Conservation (phyloP, 2,113 vertebrate genomes). For the Carettochelys insculpta region DNA sequence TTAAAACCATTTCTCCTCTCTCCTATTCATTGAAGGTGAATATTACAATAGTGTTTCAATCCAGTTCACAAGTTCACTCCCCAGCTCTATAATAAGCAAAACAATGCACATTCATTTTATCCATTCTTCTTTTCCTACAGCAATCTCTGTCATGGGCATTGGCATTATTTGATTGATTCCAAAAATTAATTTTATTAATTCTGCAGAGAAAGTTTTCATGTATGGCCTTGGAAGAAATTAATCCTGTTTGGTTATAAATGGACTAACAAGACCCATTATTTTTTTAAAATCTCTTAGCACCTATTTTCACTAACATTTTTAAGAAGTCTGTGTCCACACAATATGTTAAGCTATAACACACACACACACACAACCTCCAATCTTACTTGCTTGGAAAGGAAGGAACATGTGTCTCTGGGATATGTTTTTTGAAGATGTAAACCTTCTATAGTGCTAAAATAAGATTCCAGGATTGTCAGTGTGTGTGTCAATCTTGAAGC, state of each 20-base stretch:
- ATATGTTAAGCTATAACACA: not conserved
- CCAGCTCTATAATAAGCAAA: constrained; percentile 28
- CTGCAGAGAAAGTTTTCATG: not conserved
- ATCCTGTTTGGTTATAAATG: not conserved
- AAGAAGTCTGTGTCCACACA: not conserved
- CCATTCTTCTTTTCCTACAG: not conserved
- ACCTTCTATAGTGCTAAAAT: not conserved
- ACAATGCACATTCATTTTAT: not conserved
- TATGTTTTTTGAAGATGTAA: not conserved
- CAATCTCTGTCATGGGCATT: not conserved
- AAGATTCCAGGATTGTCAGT: not conserved
- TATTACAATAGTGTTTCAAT: not conserved
- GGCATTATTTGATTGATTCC: not conserved
- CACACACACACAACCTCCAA: not conserved
- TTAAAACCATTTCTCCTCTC: constrained; percentile 27
- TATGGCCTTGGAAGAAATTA: not conserved
- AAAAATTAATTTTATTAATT: not conserved
- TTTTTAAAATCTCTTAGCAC: not conserved
- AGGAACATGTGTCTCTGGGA: not conserved
- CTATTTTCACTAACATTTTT: not conserved
- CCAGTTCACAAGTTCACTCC: constrained; percentile 1
- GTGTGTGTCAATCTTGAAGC: not conserved
- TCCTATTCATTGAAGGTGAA: not conserved
- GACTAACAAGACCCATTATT: not conserved
- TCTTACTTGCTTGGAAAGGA: not conserved